Evolutionary conservation across 2,797 vertebrate genomes (phyloP), one percentile per base, ranked within the genome.

Genomic region (Acipenser ruthenus): DNA sequence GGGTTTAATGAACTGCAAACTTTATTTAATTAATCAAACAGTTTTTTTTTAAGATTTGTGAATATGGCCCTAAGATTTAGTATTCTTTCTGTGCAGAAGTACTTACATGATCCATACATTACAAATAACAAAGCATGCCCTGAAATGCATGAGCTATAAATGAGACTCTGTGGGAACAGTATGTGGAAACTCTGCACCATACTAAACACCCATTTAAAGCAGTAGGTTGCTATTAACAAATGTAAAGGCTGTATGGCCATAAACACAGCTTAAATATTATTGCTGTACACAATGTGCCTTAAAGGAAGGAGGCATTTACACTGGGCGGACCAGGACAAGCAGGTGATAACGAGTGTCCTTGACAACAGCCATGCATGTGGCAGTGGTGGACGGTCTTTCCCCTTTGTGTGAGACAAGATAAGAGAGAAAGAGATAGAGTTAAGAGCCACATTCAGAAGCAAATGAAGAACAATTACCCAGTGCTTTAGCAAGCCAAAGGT

Each of bases 301-400:
- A 69, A 49, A 79, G 75, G 65, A 65, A 1, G 47, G 67, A 64
- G 73, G 68, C 72, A 71, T 56, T 82, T 74, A 67, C 67, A 11
- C n/a, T 74, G 64, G 76, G 69, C 69, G 72, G 74, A 71, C 64
- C 61, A 71, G 70, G 72, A 72, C 68, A 73, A 77, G 79, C 78
- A 65, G 76, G 69, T 72, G 76, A 82, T 76, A 82, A 75, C 78
- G 74, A 74, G 71, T 76, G 78, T 68, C 73, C 74, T 65, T 78
- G 82, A 77, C 51, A 69, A 77, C 71, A 72, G 73, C 68, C 75
- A 68, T 70, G 73, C 72, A 66, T 18, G 53, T 49, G 69, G 73
- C 65, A 75, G 65, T 70, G 74, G 59, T 23, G 53, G 53, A 64
- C 53, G 65, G 63, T 50, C 53, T n/a, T 52, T 55, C 71, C 58